Conservation (phyloP, 2,888 invertebrate genomes). For the Lottia scabra region DNA sequence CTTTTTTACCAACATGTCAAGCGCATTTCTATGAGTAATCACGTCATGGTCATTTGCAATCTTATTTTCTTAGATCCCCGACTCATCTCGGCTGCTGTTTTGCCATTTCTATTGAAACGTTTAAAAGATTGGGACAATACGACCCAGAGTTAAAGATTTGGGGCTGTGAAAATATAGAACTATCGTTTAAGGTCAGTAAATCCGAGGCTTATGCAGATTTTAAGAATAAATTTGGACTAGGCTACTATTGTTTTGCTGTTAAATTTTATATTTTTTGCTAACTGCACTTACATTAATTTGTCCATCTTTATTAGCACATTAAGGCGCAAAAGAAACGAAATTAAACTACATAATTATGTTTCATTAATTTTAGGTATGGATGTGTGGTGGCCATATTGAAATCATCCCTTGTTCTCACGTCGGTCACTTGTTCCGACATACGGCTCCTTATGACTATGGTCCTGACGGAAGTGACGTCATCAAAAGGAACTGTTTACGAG, state of each 20-base stretch:
- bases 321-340: no score
- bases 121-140: slow-evolving; percentile 88
- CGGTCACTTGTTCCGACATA: slow-evolving; percentile 92
- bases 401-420: slow-evolving; percentile 94
- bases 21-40: no score
- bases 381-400: slow-evolving; percentile 92
- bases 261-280: no score
- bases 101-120: slow-evolving; percentile 88
- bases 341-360: no score
- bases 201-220: no score
- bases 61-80: slow-evolving; percentile 26
- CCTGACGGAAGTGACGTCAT: slow-evolving; percentile 85
- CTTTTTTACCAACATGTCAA: no score
- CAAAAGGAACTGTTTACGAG: slow-evolving; percentile 88
- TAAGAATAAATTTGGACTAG: not conserved
- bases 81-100: slow-evolving; percentile 83
- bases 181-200: slow-evolving; percentile 88
- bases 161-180: slow-evolving; percentile 98
- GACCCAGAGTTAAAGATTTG: slow-evolving; percentile 95
- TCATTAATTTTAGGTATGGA: slow-evolving; percentile 81
- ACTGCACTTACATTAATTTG: no score
- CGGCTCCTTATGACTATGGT: slow-evolving; percentile 83
- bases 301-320: not conserved
- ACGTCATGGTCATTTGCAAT: no score
- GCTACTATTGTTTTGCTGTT: not conserved